Percentiles rank a stretch among this genome's conserved stretches.
phyloP scores from a whole-genome alignment of 2,113 vertebrate genomes.

The Crypturellus undulatus region DNA sequence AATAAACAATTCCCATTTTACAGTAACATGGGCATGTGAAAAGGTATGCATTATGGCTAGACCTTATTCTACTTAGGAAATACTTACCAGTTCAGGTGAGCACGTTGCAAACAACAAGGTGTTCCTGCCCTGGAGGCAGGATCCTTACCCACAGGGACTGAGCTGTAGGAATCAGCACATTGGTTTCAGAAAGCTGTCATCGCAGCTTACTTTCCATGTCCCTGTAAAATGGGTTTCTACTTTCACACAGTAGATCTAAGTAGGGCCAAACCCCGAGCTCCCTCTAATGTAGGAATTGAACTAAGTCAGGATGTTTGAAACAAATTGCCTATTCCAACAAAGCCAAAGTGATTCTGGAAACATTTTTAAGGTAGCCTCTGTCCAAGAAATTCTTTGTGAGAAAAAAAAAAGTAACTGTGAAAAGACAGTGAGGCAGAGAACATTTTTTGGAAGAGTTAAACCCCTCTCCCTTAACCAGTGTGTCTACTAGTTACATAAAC shows the following conservation, averaged over 20 bases:
- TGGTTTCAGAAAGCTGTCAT: background rate
- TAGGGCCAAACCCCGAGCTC: background rate
- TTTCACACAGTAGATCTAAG: background rate
- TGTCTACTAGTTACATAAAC: background rate
- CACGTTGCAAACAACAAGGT: background rate
- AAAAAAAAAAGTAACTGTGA: background rate
- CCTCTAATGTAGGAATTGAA: background rate
- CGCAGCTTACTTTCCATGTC: background rate
- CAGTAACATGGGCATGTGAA: fast-evolving
- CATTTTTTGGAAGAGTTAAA: background rate
- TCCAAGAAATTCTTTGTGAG: background rate
- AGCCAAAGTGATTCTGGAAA: background rate
- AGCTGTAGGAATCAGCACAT: background rate
- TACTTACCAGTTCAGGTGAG: background rate
- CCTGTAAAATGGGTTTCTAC: background rate
- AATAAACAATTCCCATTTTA: background rate
- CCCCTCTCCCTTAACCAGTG: background rate
- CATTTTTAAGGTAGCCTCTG: background rate
- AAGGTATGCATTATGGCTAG: background rate
- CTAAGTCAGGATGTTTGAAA: background rate
- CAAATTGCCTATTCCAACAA: background rate
- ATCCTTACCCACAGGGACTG: background rate
- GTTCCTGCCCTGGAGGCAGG: constrained; percentile 2
- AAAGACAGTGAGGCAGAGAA: background rate
- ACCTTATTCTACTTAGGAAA: background rate